Conservation (phyloP, 30 jellyfish, hydroid and myxozoan genomes). For the Aurelia coerulea region DNA sequence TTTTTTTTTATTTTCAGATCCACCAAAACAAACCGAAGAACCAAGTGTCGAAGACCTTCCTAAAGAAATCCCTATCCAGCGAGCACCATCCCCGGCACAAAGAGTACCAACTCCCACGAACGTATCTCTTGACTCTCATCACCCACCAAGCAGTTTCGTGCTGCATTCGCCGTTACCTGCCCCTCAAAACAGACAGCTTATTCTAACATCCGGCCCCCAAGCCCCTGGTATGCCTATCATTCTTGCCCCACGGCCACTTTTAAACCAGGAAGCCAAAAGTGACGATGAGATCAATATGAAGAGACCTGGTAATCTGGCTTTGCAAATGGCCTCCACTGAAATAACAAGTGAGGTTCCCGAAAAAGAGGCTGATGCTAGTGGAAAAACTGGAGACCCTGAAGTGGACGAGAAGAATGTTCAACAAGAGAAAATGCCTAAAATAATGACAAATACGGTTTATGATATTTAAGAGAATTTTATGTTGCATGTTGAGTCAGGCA, state of each 20-base stretch:
- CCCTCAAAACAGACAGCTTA: conserved; percentile 48
- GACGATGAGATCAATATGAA: not conserved
- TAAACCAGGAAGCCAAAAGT: conserved; percentile 12
- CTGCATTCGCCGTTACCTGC: conserved; percentile 80
- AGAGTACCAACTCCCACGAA: conserved; percentile 27
- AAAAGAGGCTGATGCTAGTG: conserved; percentile 19
- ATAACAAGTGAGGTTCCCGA: conserved; percentile 40
- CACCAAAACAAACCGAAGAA: not conserved
- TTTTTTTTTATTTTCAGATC: not conserved
- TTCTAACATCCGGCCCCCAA: conserved; percentile 56
- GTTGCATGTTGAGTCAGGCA: too few species aligned
- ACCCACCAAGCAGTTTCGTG: conserved; percentile 52
- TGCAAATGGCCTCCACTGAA: conserved; percentile 55
- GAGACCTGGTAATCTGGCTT: conserved; percentile 31
- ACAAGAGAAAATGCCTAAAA: conserved; percentile 57
- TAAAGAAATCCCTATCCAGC: not conserved
- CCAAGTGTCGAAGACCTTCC: not conserved
- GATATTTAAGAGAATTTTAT: conserved; percentile 28
- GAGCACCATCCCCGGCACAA: conserved; percentile 21
- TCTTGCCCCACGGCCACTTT: conserved; percentile 62
- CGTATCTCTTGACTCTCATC: conserved; percentile 52
- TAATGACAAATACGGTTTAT: conserved; percentile 61
- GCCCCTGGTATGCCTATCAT: conserved; percentile 81
- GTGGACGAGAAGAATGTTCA: conserved; percentile 9
- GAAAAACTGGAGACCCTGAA: not conserved